A percentile compares a stretch with the other conserved stretches of the same genome.
Evolutionary conservation across 1,140 invertebrate genomes (phyloP).

Genomic region (Zaprionus kolodkinae): DNA sequence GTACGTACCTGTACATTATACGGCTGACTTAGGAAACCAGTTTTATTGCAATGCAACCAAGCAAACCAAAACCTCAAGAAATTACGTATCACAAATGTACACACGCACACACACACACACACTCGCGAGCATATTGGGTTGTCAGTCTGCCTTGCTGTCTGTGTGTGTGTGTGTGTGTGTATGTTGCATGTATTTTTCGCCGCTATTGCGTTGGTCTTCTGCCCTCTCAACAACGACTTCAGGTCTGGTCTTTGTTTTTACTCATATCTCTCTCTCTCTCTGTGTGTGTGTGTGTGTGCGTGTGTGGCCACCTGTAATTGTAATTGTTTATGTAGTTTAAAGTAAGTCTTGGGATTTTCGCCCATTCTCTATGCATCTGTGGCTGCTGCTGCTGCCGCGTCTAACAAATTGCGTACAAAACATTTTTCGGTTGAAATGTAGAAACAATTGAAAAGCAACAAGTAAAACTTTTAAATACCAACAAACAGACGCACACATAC

Average conservation of each 20-base stretch:
- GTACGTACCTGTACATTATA: constrained; percentile 66
- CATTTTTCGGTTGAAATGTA: constrained; percentile 61
- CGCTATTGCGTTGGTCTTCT: constrained; percentile 42
- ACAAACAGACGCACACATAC: constrained; percentile 38
- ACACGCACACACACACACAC: constrained; percentile 46
- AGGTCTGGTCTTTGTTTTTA: constrained; percentile 43
- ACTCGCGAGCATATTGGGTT: constrained; percentile 14
- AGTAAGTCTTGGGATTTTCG: constrained; percentile 47
- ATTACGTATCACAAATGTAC: constrained; percentile 79
- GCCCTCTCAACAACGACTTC: constrained; percentile 33
- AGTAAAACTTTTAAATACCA: constrained; percentile 60
- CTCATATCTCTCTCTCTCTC: constrained; percentile 6
- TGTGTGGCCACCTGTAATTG: constrained; percentile 60
- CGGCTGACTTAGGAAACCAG: constrained; percentile 74
- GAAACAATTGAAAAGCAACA: constrained; percentile 79
- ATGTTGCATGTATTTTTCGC: constrained; percentile 40
- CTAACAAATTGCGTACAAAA: constrained; percentile 63
- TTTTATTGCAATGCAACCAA: constrained; percentile 78
- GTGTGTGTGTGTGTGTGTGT: constrained; percentile 6
- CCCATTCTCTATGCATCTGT: constrained; percentile 58
- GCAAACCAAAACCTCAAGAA: constrained; percentile 71
- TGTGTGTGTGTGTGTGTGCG: neutral
- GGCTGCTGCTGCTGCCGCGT: neutral
- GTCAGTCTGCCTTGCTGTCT: neutral
- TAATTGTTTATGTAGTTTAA: constrained; percentile 49